Base-by-base conservation (phyloP, 2,113 vertebrate species). In the Trinectes maculatus region DNA sequence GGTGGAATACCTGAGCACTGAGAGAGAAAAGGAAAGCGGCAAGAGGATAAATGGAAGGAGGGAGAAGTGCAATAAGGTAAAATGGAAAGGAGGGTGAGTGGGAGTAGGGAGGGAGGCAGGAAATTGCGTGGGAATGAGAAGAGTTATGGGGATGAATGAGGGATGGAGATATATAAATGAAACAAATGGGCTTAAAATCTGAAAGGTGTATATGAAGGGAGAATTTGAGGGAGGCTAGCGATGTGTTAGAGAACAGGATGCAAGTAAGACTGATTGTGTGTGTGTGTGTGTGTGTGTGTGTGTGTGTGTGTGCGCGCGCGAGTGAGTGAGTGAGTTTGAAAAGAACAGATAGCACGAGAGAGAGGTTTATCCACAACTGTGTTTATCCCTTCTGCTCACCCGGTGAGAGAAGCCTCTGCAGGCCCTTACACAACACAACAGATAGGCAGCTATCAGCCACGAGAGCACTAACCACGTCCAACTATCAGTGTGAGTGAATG, bases 361-460 rank as follows among this genome's bases (percentile, higher is more conserved):
- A 65, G 71, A 5, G 26, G 70, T 84, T 80, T 72, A 82, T 71
- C 73, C 76, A 69, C 48, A 49, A 66, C 55, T 53, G 37, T 80
- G 77, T 80, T 82, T 87, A 80, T 82, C 82, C 79, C 85, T 47
- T 64, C 37, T 57, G 62, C 63, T 80, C 61, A 80, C 65, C 72
- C 4, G n/a, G 75, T 74, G 43, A 67, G 46, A 48, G 40, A 57
- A 8, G 44, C 26, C 15, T 58, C 74, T 74, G 53, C 67, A 60
- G 81, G 57, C 65, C 51, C 46, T 48, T 25, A 63, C 70, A 69
- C 62, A 62, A 56, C 63, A 76, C 53, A 66, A 54, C 64, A 81
- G 86, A 86, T 85, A 84, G 40, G 54, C 71, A 74, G 84, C 77
- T 81, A 79, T 83, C 82, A 74, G 79, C 71, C 62, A 63, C 78